Evolutionary conservation across 2,113 vertebrate species (phyloP).

Genomic region (Pipa parva): DNA sequence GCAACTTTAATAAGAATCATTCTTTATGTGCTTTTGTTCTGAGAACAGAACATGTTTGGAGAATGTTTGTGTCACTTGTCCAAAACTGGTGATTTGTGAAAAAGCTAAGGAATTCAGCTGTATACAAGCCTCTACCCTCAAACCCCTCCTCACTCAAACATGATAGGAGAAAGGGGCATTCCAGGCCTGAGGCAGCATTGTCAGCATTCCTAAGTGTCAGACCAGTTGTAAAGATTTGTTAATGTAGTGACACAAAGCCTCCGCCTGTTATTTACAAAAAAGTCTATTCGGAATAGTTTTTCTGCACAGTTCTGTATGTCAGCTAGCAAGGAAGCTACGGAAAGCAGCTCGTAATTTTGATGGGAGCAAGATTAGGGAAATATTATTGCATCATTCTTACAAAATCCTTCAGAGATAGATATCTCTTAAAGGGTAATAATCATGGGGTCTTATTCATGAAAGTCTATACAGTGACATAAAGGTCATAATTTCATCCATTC

Average conservation of each 20-base stretch:
- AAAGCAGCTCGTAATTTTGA: too few relatives aligned
- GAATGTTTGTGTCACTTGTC: constrained; percentile 1
- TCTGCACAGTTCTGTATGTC: neutral
- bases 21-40: too few relatives aligned
- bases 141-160: neutral
- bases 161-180: neutral
- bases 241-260: neutral
- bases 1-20: too few relatives aligned
- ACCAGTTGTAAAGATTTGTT: neutral
- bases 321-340: too few relatives aligned
- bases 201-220: constrained; percentile 13
- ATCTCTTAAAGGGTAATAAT: too few relatives aligned
- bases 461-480: too few relatives aligned
- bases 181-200: neutral
- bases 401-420: too few relatives aligned
- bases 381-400: too few relatives aligned
- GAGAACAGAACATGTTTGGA: neutral
- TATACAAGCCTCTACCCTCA: neutral
- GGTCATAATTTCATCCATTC: too few relatives aligned
- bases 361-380: too few relatives aligned
- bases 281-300: neutral
- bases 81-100: neutral
- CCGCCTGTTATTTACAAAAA: neutral
- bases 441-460: too few relatives aligned
- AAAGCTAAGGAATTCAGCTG: constrained; percentile 14